Conservation (phyloP, 1,140 invertebrate genomes). For the Brachionus rubens region DNA sequence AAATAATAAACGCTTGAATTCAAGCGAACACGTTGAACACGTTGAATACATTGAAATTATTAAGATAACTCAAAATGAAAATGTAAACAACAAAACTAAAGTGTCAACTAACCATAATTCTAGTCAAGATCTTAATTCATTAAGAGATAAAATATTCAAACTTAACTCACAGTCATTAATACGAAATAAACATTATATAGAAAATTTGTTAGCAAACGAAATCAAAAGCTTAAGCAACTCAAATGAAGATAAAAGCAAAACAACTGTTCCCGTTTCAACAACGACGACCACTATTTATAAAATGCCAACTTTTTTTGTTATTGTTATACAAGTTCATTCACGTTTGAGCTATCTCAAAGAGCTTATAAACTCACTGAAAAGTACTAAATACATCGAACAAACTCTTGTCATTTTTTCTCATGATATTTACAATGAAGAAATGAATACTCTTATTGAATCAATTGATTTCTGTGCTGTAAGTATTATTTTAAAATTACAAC, state of each 20-base stretch:
- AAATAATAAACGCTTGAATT: too few species aligned
- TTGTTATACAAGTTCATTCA: conserved; percentile 75
- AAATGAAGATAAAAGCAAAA: too few species aligned
- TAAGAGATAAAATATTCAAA: not conserved
- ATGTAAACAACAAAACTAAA: not conserved
- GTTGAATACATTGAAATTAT: too few species aligned
- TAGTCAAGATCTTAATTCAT: not conserved
- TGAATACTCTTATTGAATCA: conserved; percentile 81
- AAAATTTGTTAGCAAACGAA: not conserved
- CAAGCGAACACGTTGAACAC: too few species aligned
- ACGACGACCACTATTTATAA: not conserved
- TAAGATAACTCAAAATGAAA: not conserved
- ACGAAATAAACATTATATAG: not conserved
- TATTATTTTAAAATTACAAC: too few species aligned
- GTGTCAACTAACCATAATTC: not conserved
- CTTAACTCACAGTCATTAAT: not conserved
- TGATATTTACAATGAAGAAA: conserved; percentile 84
- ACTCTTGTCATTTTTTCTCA: conserved; percentile 88
- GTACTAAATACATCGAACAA: conserved; percentile 81
- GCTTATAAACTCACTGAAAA: conserved; percentile 82
- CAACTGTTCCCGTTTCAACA: not conserved
- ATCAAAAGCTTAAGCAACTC: not conserved
- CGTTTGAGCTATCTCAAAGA: conserved; percentile 84
- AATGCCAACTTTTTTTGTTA: conserved; percentile 30
- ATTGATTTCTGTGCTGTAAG: conserved; percentile 71